Evolutionary conservation across 2,797 vertebrate species (phyloP), one percentile per base, ranked within the genome.

Genomic region (Benthosema pterotum): DNA sequence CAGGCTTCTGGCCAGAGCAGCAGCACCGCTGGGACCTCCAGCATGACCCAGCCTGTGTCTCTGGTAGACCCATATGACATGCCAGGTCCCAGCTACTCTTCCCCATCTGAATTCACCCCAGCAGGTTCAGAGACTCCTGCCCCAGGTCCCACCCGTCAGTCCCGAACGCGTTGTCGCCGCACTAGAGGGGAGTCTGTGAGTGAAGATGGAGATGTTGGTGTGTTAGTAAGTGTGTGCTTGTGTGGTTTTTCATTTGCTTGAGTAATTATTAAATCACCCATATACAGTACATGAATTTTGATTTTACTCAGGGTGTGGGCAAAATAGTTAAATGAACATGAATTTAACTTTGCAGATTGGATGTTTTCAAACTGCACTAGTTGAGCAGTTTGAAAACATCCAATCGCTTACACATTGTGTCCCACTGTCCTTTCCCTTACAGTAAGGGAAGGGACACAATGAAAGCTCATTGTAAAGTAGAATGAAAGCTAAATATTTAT

Each of bases 131-230:
- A 94, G 38, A 71, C 90, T 74, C 58, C 79, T 6, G 85, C 91
- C 47, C 56, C 86, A 9, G 85, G 58, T 16, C 83, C 82, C 42
- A 5, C 82, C 70, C 55, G 95, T 1, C 90, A 94, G 0, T 74
- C 94, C 55, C 90, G 97, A 15, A 89, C 94, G 54, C 93, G 96
- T 53, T 92, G 93, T 52, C 91, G 95, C 17, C 94, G 94, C 52
- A 77, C 94, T 52, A 88, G 95, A 2, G 96, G 98, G 13, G 97
- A 98, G 91, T 92, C 93, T 89, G 96, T 96, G 92, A 97, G 96
- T 91, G 89, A 92, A 28, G 89, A 92, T 83, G 90, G 86, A 81
- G 88, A 92, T 91, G 88, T 89, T 89, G 87, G 85, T 90, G 88
- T 92, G 86, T 91, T 91, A 83, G 90, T 91, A 91, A 90, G 89